Evolutionary conservation across 2,797 vertebrate species (phyloP).

Genomic region (Eulemur rubriventer): DNA sequence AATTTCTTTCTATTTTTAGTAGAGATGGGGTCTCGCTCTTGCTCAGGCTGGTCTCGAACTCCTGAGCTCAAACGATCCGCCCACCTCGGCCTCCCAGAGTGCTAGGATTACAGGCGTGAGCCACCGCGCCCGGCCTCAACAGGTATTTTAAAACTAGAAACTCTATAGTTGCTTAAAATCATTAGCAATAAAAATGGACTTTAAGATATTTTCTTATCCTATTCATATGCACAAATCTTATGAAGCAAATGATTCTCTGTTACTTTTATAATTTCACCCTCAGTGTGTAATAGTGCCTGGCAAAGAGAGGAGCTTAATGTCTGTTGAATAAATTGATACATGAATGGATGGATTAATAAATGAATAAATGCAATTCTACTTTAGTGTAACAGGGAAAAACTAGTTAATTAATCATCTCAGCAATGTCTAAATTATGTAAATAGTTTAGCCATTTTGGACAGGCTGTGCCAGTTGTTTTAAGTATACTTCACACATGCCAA

Average conservation of each 20-base stretch:
- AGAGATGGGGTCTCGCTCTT: no score
- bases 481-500: background rate
- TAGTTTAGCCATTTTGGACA: background rate
- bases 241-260: conserved; percentile 17
- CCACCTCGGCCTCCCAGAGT: no score
- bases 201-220: conserved; percentile 14
- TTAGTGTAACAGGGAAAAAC: background rate
- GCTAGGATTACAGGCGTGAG: no score
- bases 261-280: conserved; percentile 27
- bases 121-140: no score
- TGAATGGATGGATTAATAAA: background rate
- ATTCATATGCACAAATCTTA: background rate
- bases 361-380: background rate
- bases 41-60: no score
- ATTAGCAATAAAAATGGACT: conserved; percentile 38
- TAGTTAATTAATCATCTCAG: background rate
- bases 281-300: background rate
- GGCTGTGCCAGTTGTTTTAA: background rate
- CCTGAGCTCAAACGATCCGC: no score
- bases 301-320: background rate
- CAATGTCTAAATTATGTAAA: background rate
- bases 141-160: conserved; percentile 36
- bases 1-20: no score
- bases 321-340: background rate
- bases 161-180: conserved; percentile 1